Base-by-base conservation (phyloP, 2,888 invertebrate species). In the Metellina segmentata region DNA sequence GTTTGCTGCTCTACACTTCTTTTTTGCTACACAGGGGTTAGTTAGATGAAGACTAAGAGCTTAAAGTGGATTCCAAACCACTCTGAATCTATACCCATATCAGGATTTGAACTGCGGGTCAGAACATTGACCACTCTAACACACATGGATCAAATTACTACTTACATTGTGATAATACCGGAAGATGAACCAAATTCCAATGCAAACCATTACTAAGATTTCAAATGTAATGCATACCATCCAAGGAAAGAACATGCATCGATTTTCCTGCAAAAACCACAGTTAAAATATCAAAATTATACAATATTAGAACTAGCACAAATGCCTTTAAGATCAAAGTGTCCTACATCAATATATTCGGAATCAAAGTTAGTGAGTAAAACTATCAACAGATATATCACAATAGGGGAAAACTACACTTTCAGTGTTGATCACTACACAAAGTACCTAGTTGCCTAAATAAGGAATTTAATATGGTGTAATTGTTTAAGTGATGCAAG, bases 121-220 rank as follows among this genome's bases (percentile, higher is more conserved):
- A 74, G n/a, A 20, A 5, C 9, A n/a, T 9, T 74, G 6, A 34
- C 53, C 11, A 69, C 69, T 69, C 34, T 34, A 34, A 34, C 34
- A 34, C 34, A 34, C 34, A 34, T 2, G 34, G 34, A 34, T 34
- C 34, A 2, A 34, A 69, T 72, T 13, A 34, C 75, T 88, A 96
- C 97, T 97, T 95, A 98, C 98, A 95, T 98, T 98, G 94, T 98
- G 98, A 94, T 98, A 98, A 94, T 98, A 98, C 93, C 98, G 98
- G 93, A 97, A 97, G 70, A 98, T 95, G 1, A 98, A 96, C 98
- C 98, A 98, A 52, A 98, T 95, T 7, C 98, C 97, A 95, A 97
- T 98, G 4, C 96, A 94, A 7, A 97, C 95, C 95, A 98, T 97
- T 94, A 98, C 98, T 0, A 96, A 92, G 81, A 97, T 97, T 16